These are phyloP conservation scores for Decapterus maruadsi DNA, from an alignment of 2,797 vertebrate genomes.

Conservation along the genomic window DNA sequence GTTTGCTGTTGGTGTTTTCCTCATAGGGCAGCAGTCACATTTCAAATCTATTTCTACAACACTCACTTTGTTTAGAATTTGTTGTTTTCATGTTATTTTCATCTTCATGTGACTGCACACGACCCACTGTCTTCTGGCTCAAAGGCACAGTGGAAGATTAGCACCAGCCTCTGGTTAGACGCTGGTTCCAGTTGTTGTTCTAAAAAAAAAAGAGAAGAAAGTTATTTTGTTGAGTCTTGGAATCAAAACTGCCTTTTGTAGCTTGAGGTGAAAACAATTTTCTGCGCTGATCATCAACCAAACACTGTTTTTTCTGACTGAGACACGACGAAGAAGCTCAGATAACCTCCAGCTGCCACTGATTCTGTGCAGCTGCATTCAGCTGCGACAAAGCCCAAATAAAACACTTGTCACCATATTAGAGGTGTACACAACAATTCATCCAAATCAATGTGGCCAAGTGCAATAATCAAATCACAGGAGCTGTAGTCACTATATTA, in stretches of 20 bases:
- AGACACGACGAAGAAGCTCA: background rate
- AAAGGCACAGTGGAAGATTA: conserved; percentile 13
- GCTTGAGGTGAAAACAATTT: conserved; percentile 14
- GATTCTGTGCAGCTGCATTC: conserved; percentile 1
- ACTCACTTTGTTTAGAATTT: conserved; percentile 12
- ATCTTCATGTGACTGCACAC: conserved; percentile 36
- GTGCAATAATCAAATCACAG: too few relatives aligned
- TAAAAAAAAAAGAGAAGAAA: background rate
- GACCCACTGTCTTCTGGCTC: conserved; percentile 27
- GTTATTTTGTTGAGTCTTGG: conserved; percentile 41
- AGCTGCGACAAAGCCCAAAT: background rate
- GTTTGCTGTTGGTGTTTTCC: conserved; percentile 57
- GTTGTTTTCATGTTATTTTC: conserved; percentile 11
- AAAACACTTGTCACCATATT: too few relatives aligned
- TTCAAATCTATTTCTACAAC: conserved; percentile 58
- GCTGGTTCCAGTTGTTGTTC: conserved; percentile 38
- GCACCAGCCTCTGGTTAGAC: conserved; percentile 9
- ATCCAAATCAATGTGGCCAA: too few relatives aligned
- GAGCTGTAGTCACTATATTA: too few relatives aligned
- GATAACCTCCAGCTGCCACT: conserved; percentile 4
- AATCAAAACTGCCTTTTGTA: conserved; percentile 52
- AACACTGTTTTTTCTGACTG: background rate
- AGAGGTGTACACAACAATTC: too few relatives aligned
- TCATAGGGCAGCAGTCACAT: conserved; percentile 54
- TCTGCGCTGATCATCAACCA: conserved; percentile 8